Evolutionary conservation across 2,797 vertebrate species (phyloP).

Genomic region (Schizothorax lantsangensis): DNA sequence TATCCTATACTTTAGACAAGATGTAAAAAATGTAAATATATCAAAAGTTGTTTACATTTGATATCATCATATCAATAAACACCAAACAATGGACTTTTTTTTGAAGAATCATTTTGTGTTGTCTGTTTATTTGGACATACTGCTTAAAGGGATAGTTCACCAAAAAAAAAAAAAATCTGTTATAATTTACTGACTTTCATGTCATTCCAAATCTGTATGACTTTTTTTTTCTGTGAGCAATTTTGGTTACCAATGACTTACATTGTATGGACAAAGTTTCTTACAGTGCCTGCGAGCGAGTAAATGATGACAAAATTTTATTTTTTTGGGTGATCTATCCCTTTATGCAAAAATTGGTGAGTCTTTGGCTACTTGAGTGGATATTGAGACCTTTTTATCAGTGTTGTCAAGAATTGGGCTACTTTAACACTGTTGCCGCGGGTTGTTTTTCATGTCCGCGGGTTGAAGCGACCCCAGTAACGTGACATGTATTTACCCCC

Average conservation of each 20-base stretch:
- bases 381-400: not conserved
- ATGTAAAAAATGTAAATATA: not conserved
- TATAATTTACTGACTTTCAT: not conserved
- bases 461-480: too few relatives aligned
- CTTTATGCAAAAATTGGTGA: not conserved
- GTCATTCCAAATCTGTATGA: not conserved
- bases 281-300: not conserved
- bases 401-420: too few relatives aligned
- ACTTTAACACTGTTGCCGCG: too few relatives aligned
- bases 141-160: not conserved
- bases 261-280: not conserved
- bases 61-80: not conserved
- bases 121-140: not conserved
- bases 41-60: constrained; percentile 2
- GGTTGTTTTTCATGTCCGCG: too few relatives aligned
- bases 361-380: not conserved
- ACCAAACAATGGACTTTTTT: not conserved
- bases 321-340: not conserved
- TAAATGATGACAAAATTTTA: not conserved
- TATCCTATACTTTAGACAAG: not conserved
- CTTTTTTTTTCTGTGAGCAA: not conserved
- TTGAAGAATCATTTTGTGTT: not conserved
- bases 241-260: not conserved
- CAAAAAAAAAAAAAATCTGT: rapidly evolving
- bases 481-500: too few relatives aligned